Conservation (phyloP, 2,888 invertebrate species). For the Rhopalosiphum nymphaeae region DNA sequence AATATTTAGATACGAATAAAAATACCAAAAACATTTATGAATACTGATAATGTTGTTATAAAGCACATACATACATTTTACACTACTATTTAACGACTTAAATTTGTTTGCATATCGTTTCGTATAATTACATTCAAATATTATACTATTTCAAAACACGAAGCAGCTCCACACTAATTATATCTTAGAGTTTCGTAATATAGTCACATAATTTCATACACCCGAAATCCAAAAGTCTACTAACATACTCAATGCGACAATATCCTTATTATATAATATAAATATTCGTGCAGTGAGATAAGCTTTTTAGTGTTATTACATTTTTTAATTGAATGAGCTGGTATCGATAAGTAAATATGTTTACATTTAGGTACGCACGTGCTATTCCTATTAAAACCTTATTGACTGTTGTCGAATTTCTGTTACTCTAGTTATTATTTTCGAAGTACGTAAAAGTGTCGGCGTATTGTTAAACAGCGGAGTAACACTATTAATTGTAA, state of each 20-base stretch:
- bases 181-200: neutral
- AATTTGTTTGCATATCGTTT: neutral
- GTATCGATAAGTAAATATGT: neutral
- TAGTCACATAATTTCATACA: neutral
- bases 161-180: neutral
- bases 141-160: neutral
- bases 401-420: neutral
- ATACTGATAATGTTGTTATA: neutral
- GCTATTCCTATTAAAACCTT: neutral
- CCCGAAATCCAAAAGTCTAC: neutral
- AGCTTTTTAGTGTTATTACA: neutral
- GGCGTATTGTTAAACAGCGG: neutral
- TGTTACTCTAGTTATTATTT: neutral
- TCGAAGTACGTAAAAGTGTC: neutral
- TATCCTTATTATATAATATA: too few relatives aligned
- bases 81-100: neutral
- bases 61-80: neutral
- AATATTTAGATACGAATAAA: neutral
- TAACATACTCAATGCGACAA: neutral
- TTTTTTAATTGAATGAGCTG: neutral
- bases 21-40: neutral
- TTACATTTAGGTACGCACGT: neutral
- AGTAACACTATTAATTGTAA: constrained; percentile 25
- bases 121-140: neutral
- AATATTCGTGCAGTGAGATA: neutral